Conservation (phyloP, 2,888 invertebrate genomes). For the Urechis unicinctus region DNA sequence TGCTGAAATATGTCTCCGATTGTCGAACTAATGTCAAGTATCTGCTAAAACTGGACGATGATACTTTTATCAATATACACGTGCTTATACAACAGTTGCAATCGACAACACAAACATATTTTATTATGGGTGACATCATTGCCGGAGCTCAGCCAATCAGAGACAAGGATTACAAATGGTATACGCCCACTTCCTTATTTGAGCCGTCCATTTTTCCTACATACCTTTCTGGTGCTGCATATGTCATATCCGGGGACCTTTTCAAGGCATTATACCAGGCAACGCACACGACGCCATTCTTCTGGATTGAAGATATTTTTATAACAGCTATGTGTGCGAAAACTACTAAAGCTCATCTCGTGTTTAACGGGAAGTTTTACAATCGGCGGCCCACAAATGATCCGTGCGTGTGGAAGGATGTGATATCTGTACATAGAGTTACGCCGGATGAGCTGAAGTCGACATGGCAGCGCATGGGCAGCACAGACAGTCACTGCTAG, state of each 20-base stretch:
- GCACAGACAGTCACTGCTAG: no score
- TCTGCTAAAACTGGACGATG: constrained; percentile 7
- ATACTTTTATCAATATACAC: constrained; percentile 6
- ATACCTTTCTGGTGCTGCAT: constrained; percentile 19
- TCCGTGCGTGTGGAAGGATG: constrained; percentile 9
- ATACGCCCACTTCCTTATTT: not conserved
- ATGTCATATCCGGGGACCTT: constrained; percentile 20
- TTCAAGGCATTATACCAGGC: constrained; percentile 10
- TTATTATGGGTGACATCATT: constrained; percentile 10
- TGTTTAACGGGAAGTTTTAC: constrained; percentile 18
- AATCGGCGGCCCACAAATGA: constrained; percentile 1
- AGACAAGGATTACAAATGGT: constrained; percentile 2
- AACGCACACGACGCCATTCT: constrained; percentile 6
- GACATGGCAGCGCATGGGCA: no score
- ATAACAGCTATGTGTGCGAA: constrained; percentile 81
- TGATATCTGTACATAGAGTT: constrained; percentile 13
- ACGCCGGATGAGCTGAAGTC: constrained; percentile 3
- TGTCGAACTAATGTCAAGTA: not conserved
- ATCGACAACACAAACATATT: not conserved
- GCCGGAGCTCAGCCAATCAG: constrained; percentile 7
- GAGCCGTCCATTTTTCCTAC: constrained; percentile 9
- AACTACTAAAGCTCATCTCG: constrained; percentile 2
- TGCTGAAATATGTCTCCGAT: constrained; percentile 1
- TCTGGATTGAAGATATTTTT: constrained; percentile 72
- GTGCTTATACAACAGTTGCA: constrained; percentile 1